Evolutionary conservation across 1,140 invertebrate species (phyloP).

Genomic region (Aphelinus atriplicis): DNA sequence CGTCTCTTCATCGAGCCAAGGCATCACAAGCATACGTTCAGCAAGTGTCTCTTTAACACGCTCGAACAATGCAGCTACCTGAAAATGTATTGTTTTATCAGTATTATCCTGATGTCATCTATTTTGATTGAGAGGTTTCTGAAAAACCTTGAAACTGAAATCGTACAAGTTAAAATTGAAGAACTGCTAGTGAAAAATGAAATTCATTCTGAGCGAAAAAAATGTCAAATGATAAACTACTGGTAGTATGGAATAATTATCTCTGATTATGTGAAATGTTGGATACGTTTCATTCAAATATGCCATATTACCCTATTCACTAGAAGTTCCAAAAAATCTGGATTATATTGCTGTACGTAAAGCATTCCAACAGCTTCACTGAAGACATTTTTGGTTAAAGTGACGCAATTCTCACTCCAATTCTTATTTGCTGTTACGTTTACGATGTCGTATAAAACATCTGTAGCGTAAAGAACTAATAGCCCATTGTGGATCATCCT

Average conservation of each 20-base stretch:
- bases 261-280: too few species aligned
- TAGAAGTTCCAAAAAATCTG: slow-evolving; percentile 59
- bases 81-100: slow-evolving; percentile 8
- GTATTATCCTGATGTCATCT: background rate
- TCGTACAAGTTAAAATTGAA: background rate
- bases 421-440: slow-evolving; percentile 61
- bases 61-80: slow-evolving; percentile 65
- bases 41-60: slow-evolving; percentile 71
- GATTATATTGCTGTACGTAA: slow-evolving; percentile 64
- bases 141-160: too few species aligned
- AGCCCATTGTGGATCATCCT: slow-evolving; percentile 67
- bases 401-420: slow-evolving; percentile 62
- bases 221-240: too few species aligned
- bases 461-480: slow-evolving; percentile 64
- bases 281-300: too few species aligned
- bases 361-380: slow-evolving; percentile 61
- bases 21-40: slow-evolving; percentile 67
- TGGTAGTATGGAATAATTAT: too few species aligned
- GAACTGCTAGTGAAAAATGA: background rate
- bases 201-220: too few species aligned
- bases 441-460: slow-evolving; percentile 63
- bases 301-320: slow-evolving; percentile 55
- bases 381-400: slow-evolving; percentile 61
- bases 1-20: slow-evolving; percentile 75
- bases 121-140: too few species aligned